These are phyloP conservation scores for Danaus chrysippus DNA, from an alignment of 2,888 invertebrate species.

Conservation along the genomic window DNA sequence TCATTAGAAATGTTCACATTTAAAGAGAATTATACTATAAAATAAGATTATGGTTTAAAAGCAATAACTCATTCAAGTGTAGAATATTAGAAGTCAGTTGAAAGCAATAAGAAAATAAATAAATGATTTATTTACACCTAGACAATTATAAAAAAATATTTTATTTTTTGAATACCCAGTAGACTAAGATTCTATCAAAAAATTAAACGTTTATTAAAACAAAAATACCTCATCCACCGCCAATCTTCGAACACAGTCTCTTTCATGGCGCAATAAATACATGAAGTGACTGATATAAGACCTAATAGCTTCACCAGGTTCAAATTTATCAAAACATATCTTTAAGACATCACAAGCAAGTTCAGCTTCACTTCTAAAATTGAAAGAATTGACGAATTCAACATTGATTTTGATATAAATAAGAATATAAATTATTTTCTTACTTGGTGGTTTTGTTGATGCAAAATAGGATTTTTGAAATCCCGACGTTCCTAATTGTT, in stretches of 20 bases:
- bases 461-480: slow-evolving; percentile 82
- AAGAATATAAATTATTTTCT: slow-evolving; percentile 27
- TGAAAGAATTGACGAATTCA: neutral
- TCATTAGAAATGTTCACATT: too few relatives aligned
- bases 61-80: too few relatives aligned
- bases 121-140: too few relatives aligned
- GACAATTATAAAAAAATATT: too few relatives aligned
- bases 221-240: slow-evolving; percentile 81
- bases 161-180: too few relatives aligned
- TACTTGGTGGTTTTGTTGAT: slow-evolving; percentile 73
- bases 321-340: slow-evolving; percentile 81
- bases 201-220: neutral
- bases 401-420: too few relatives aligned
- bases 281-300: slow-evolving; percentile 80
- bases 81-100: too few relatives aligned
- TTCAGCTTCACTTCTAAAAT: slow-evolving; percentile 77
- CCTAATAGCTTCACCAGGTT: slow-evolving; percentile 78
- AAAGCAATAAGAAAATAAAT: too few relatives aligned
- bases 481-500: slow-evolving; percentile 61
- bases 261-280: slow-evolving; percentile 81
- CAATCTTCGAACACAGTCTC: slow-evolving; percentile 80
- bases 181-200: neutral
- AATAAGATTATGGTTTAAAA: too few relatives aligned
- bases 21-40: too few relatives aligned
- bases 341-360: slow-evolving; percentile 82